A percentile compares a stretch with the other conserved stretches of the same genome.
These are phyloP conservation scores for Phrynocephalus forsythii DNA, from an alignment of 2,797 vertebrate genomes.

Conservation along the genomic window DNA sequence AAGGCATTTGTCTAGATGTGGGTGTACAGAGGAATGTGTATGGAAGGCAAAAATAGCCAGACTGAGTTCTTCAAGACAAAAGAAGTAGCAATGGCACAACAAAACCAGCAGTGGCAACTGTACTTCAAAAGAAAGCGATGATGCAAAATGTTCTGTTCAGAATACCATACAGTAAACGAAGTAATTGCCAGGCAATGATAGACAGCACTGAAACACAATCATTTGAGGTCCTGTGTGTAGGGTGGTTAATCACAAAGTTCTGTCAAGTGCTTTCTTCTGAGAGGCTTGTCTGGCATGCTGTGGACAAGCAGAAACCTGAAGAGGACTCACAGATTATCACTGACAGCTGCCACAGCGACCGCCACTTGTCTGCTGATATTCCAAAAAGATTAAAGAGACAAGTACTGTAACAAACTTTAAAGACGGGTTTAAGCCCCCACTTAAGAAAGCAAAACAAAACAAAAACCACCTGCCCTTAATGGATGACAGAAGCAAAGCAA, in stretches of 20 bases:
- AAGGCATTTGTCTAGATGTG: background rate
- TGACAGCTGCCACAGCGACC: background rate
- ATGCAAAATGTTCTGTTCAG: background rate
- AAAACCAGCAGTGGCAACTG: background rate
- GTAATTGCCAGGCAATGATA: background rate
- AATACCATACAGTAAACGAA: constrained; percentile 21
- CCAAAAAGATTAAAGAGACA: background rate
- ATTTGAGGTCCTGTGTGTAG: background rate
- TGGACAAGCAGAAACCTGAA: background rate
- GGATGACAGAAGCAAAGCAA: background rate
- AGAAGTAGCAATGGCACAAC: background rate
- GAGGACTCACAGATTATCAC: background rate
- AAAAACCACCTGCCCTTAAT: background rate
- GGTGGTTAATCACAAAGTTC: rapidly evolving
- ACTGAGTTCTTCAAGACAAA: background rate
- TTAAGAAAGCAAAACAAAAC: background rate
- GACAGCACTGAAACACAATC: background rate
- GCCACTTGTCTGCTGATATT: background rate
- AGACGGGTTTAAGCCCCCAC: background rate
- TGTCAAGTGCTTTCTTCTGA: background rate
- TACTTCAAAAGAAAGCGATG: constrained; percentile 34
- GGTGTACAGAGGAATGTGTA: background rate
- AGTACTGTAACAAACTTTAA: background rate
- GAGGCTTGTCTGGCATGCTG: background rate
- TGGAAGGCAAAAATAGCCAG: background rate